Base-by-base conservation (phyloP, 1,140 invertebrate genomes). In the Seison nebaliae region DNA sequence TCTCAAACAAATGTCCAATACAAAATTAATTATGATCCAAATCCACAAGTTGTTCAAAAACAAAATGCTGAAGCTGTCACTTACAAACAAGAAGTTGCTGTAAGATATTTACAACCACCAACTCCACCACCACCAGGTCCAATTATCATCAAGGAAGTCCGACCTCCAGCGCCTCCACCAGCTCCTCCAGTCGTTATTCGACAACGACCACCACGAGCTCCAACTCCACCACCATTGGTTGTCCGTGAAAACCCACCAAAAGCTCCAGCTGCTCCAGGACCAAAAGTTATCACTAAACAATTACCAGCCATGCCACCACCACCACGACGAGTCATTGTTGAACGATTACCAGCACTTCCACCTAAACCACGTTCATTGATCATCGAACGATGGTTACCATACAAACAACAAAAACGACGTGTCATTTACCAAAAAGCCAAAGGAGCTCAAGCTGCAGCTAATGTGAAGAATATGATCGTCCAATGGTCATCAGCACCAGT, bases 321-420 rank as follows among this genome's bases (percentile, higher is more conserved):
- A 35, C 38, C 38, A 35, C 20, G 38, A 28, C 26, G 29, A 41
- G 31, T 41, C 21, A 24, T 41, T n/a, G 35, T 41, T 35, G 38
- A 41, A 31, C 30, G 38, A 26, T 29, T 41, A n/a, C 29, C 38
- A 30, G 21, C 31, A 15, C 32, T 41, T 12, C 38, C 38, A 35
- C 22, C 38, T 17, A 41, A 41, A 31, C 38, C 38, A 35, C 31
- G 31, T 22, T 26, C 29, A 34, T 26, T 39, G 11, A 31, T 33
- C 20, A 20, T 39, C 16, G 37, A 39, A 34, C 26, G 37, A 24
- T 39, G 37, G 37, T 17, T 35, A 15, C 38, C 38, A 35, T 41
- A 41, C 15, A 11, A 15, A n/a, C 9, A 41, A 35, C 23, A 17
- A 16, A 41, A 41, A 23, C 14, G 38, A 35, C 23, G 29, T 26